phyloP scores from a whole-genome alignment of 2,888 invertebrate genomes.

The Eurytoma adleriae region DNA sequence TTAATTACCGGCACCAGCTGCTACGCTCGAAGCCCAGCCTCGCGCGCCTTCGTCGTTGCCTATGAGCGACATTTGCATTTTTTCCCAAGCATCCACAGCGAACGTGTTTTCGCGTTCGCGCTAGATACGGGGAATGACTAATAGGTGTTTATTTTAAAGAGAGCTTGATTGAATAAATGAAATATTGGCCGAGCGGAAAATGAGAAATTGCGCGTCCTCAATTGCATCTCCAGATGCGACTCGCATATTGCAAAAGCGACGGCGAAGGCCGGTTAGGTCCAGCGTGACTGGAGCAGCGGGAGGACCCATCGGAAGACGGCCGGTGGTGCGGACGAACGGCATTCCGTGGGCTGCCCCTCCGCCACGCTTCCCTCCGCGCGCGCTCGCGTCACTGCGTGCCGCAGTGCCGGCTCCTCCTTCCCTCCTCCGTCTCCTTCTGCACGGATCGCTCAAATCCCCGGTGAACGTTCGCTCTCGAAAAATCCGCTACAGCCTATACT shows the following conservation, averaged over 20 bases:
- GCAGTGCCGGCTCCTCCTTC: background rate
- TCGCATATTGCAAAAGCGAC: no score
- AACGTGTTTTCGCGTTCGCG: no score
- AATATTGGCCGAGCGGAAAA: no score
- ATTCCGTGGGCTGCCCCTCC: slow-evolving; percentile 23
- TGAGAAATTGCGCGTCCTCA: no score
- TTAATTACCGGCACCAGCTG: slow-evolving; percentile 23
- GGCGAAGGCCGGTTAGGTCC: no score
- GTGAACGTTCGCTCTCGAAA: slow-evolving; percentile 56
- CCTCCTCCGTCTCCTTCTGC: background rate
- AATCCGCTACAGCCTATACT: slow-evolving; percentile 26
- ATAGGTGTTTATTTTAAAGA: no score
- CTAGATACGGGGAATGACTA: no score
- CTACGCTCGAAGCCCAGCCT: background rate
- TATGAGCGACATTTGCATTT: background rate
- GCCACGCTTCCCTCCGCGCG: background rate
- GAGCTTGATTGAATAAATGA: no score
- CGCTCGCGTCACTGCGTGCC: background rate
- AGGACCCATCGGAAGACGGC: no score
- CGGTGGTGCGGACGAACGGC: slow-evolving; percentile 20
- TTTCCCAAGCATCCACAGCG: no score
- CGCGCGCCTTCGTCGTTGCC: background rate
- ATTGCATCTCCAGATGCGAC: no score
- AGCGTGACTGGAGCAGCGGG: no score
- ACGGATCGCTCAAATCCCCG: slow-evolving; percentile 46